Evolutionary conservation across 2,797 vertebrate species (phyloP).

Genomic region (Steatocranus sp.): DNA sequence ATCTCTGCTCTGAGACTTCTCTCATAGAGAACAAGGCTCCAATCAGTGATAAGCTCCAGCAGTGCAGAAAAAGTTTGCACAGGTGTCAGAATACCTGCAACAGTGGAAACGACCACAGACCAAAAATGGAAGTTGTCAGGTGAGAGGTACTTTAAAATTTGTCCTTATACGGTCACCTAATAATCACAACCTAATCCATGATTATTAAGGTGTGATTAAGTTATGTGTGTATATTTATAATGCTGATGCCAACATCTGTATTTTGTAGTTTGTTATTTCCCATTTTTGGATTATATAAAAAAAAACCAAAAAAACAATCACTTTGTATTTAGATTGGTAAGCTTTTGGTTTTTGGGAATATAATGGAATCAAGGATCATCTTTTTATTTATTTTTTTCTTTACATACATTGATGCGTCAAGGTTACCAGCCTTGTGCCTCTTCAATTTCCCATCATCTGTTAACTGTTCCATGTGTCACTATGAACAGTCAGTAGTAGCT

Average conservation of each 20-base stretch:
- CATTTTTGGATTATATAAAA: conserved; percentile 16
- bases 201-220: neutral
- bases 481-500: conserved; percentile 72
- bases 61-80: conserved; percentile 58
- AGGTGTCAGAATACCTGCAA: conserved; percentile 43
- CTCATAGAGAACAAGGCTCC: conserved; percentile 46
- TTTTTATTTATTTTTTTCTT: conserved; percentile 8
- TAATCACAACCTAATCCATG: conserved; percentile 10
- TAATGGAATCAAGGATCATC: conserved; percentile 9
- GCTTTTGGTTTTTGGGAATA: conserved; percentile 24
- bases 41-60: conserved; percentile 62
- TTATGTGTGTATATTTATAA: neutral
- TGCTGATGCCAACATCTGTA: too few relatives aligned
- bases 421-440: conserved; percentile 52
- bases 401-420: conserved; percentile 43
- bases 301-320: neutral
- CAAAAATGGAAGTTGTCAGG: conserved; percentile 21
- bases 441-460: conserved; percentile 29
- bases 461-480: conserved; percentile 44
- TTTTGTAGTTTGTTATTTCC: conserved; percentile 13
- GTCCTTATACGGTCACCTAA: neutral
- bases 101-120: conserved; percentile 35
- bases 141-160: conserved; percentile 32
- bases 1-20: conserved; percentile 51
- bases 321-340: neutral